Evolutionary conservation across 2,113 vertebrate species (phyloP).

Genomic region (Tinamus guttatus): DNA sequence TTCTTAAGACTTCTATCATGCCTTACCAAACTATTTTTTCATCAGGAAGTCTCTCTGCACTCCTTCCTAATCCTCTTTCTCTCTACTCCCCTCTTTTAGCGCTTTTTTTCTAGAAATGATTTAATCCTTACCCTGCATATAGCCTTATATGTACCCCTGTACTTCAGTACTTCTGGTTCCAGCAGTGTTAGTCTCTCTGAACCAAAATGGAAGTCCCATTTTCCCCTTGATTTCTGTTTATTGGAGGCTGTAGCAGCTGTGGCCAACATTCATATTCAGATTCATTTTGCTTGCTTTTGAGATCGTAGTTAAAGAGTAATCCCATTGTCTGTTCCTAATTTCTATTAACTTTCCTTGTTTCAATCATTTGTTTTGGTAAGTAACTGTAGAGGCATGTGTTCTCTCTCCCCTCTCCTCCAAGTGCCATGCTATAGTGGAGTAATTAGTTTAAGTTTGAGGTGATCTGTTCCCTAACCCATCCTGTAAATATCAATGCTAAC

Average conservation of each 20-base stretch:
- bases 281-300: slow-evolving; percentile 63
- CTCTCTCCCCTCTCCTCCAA: background rate
- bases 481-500: slow-evolving; percentile 87
- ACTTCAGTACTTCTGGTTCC: background rate
- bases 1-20: background rate
- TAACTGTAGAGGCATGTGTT: slow-evolving; percentile 46
- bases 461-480: slow-evolving; percentile 81
- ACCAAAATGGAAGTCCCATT: background rate
- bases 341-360: slow-evolving; percentile 62
- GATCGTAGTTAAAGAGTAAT: slow-evolving; percentile 41
- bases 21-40: background rate
- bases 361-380: slow-evolving; percentile 72
- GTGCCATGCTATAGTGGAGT: background rate
- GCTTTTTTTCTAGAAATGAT: background rate
- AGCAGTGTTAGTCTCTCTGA: background rate
- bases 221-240: slow-evolving; percentile 3
- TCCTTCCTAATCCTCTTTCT: background rate
- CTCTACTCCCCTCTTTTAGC: background rate
- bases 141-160: background rate
- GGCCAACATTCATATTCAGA: slow-evolving; percentile 29
- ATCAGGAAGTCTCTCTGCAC: background rate
- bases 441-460: slow-evolving; percentile 62
- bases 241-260: slow-evolving; percentile 36
- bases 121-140: background rate
- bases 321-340: slow-evolving; percentile 65